Evolutionary conservation across 2,797 vertebrate species (phyloP).

Genomic region (Naso thynnoides): DNA sequence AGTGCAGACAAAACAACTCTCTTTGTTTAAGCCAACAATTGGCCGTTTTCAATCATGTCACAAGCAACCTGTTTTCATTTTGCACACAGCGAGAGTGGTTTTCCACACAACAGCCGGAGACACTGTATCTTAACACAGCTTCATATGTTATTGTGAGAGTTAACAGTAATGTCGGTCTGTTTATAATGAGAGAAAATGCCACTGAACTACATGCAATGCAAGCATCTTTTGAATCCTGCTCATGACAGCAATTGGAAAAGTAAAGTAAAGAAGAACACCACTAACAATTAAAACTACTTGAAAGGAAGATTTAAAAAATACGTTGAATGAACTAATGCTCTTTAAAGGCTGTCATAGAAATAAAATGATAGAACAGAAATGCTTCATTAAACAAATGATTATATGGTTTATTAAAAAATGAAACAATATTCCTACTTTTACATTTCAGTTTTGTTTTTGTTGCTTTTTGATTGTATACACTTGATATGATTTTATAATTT

Average conservation of each 20-base stretch:
- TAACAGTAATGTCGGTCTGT: background rate
- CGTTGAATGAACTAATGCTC: background rate
- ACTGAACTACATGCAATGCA: background rate
- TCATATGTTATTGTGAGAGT: background rate
- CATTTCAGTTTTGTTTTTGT: background rate
- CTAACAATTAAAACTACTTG: background rate
- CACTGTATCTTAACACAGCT: background rate
- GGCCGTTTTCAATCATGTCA: background rate
- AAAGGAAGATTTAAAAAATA: background rate
- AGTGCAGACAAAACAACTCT: background rate
- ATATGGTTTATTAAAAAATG: constrained; percentile 3
- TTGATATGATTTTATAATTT: constrained; percentile 64
- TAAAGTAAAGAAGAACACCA: background rate
- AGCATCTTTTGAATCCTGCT: background rate
- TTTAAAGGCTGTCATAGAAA: background rate
- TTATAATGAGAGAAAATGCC: no score
- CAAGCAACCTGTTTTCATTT: background rate
- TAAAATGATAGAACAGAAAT: background rate
- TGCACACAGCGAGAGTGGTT: background rate
- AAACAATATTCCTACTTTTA: constrained; percentile 20
- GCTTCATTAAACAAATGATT: background rate
- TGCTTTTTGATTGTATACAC: constrained; percentile 55
- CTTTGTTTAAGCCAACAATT: background rate
- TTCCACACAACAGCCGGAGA: background rate
- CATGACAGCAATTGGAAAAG: no score